Percentiles rank a stretch among this genome's conserved stretches.
phyloP scores from a whole-genome alignment of 2,888 invertebrate genomes.

The Drosophila cognata region DNA sequence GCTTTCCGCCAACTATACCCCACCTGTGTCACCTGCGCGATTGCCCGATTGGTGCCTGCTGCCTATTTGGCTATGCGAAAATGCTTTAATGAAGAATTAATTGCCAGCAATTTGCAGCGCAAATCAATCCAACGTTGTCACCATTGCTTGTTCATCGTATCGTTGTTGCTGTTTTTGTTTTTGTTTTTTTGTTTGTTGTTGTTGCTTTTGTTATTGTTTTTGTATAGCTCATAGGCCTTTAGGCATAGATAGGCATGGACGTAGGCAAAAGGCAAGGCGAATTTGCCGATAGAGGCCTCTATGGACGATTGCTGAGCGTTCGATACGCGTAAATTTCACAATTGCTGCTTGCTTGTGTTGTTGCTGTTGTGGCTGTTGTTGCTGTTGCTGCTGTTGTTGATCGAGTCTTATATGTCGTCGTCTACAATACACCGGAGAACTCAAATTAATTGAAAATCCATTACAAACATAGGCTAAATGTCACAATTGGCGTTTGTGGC shows the following conservation, averaged over 20 bases:
- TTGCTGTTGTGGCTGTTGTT: slow-evolving; percentile 19
- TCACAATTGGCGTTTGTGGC: slow-evolving; percentile 82
- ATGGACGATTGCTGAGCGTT: slow-evolving; percentile 27
- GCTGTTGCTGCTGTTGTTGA: slow-evolving; percentile 40
- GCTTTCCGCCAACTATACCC: not conserved
- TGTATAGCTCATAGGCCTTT: slow-evolving; percentile 30
- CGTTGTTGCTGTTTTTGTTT: not conserved
- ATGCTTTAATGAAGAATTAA: slow-evolving; percentile 84
- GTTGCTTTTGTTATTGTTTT: not conserved
- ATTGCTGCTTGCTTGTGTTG: slow-evolving; percentile 52
- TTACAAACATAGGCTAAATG: slow-evolving; percentile 82
- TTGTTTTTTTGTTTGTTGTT: not conserved
- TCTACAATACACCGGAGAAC: slow-evolving; percentile 82
- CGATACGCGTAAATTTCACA: slow-evolving; percentile 79
- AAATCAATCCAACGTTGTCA: slow-evolving; percentile 78
- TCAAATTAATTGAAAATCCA: slow-evolving; percentile 83
- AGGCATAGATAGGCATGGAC: slow-evolving; percentile 16
- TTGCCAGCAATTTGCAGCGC: slow-evolving; percentile 84
- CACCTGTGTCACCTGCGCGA: slow-evolving; percentile 4
- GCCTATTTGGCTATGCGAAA: slow-evolving; percentile 78
- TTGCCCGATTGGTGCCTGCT: slow-evolving; percentile 19
- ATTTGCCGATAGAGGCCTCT: slow-evolving; percentile 28
- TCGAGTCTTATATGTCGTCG: slow-evolving; percentile 73
- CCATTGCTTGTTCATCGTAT: slow-evolving; percentile 36
- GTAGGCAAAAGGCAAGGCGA: slow-evolving; percentile 14